Conservation (phyloP, 1,140 invertebrate genomes). For the Drosophila bipectinata region DNA sequence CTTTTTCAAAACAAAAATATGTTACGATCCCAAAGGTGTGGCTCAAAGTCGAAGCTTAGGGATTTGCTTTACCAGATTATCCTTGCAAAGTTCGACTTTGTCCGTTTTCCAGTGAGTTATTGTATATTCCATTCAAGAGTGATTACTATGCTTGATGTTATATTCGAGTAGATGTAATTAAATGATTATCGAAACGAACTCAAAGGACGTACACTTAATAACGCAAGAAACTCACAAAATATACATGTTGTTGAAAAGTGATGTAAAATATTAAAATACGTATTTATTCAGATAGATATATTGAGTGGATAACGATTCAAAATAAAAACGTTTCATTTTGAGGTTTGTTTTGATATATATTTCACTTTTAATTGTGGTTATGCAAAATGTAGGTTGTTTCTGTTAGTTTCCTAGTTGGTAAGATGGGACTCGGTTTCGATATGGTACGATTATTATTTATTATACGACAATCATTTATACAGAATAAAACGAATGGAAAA, state of each 20-base stretch:
- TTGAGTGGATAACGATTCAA: conserved; percentile 64
- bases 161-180: conserved; percentile 54
- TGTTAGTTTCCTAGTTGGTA: conserved; percentile 62
- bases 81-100: conserved; percentile 15
- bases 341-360: conserved; percentile 43
- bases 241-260: conserved; percentile 63
- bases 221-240: conserved; percentile 63
- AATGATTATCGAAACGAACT: conserved; percentile 73
- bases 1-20: conserved; percentile 12
- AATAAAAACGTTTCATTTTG: conserved; percentile 53
- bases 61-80: background rate
- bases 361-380: conserved; percentile 38
- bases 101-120: conserved; percentile 1
- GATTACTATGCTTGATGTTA: conserved; percentile 50
- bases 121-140: conserved; percentile 28
- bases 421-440: conserved; percentile 54
- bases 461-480: conserved; percentile 65
- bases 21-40: conserved; percentile 30
- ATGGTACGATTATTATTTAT: conserved; percentile 59
- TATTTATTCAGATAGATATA: conserved; percentile 44
- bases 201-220: conserved; percentile 78
- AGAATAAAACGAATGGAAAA: conserved; percentile 41
- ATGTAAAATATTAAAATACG: conserved; percentile 64
- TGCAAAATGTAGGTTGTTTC: conserved; percentile 41
- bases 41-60: conserved; percentile 6